Base-by-base conservation (phyloP, 2,888 invertebrate species). In the Athetis lepigone region DNA sequence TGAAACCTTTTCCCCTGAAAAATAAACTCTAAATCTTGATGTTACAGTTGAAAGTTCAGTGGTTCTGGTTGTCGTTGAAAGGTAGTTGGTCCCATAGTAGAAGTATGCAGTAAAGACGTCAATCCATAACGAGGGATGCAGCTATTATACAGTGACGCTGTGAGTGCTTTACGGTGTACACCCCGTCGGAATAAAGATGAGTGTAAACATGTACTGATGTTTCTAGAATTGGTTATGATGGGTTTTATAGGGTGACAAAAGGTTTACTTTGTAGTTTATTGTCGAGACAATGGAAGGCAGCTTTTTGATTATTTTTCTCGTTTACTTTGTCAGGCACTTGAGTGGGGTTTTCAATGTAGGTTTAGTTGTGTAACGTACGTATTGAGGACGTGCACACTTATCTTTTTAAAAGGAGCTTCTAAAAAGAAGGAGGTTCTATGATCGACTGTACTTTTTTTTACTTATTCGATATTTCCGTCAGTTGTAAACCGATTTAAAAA, bases 91-190 rank as follows among this genome's bases (percentile, higher is more conserved):
- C 33, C 25, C 27, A 64, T 74, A 75, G 82, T 80, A 86, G 85
- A 86, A 87, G 86, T 87, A 87, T 88, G 89, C 89, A 87, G 87
- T 90, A 89, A 88, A 89, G 87, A 86, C 87, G 86, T 90, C 90
- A 89, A 88, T 88, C 87, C 79, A 81, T 87, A 88, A 85, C 85
- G 87, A 86, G 86, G 85, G 85, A 87, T 89, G 90, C 88, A 84
- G 86, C 88, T 83, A 89, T 90, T 89, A 89, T 87, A 84, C 84
- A 82, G 79, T 84, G 79, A 85, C 88, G 87, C 83, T 82, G 83
- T 84, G 86, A 90, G 89, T 88, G 88, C 89, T 88, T 88, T 88
- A 88, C 85, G 83, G 81, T 86, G 88, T 88, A 85, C 82, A 85
- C 84, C 79, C 69, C 67, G 68, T 64, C 68, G 57, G 86, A 87